Evolutionary conservation across 2,113 vertebrate species (phyloP).

Genomic region (Heterochromis multidens): DNA sequence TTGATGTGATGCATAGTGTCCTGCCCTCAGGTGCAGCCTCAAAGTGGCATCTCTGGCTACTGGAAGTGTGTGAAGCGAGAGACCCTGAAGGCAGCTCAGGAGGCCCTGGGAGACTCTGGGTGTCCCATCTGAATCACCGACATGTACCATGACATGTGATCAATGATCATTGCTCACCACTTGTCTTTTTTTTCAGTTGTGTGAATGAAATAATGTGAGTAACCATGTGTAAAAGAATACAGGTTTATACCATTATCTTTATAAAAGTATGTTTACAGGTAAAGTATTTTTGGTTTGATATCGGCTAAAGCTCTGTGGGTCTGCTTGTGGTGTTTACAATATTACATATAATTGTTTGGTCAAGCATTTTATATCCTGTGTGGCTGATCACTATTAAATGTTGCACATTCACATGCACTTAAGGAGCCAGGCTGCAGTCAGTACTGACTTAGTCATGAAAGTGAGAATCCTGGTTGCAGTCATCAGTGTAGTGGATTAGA

Average conservation of each 20-base stretch:
- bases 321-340: slow-evolving; percentile 4
- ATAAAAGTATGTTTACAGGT: slow-evolving; percentile 14
- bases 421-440: not conserved
- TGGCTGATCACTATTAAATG: not conserved
- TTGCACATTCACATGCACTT: not conserved
- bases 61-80: slow-evolving; percentile 97
- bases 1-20: not conserved
- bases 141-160: no score
- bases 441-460: not conserved
- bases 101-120: slow-evolving; percentile 81
- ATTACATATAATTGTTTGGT: not conserved
- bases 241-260: slow-evolving; percentile 22
- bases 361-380: not conserved
- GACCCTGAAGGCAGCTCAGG: slow-evolving; percentile 89
- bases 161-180: not conserved
- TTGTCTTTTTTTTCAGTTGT: not conserved
- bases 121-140: slow-evolving; percentile 77
- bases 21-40: slow-evolving; percentile 82
- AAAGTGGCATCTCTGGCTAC: slow-evolving; percentile 85
- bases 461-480: not conserved
- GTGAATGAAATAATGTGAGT: not conserved
- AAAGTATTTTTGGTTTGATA: not conserved
- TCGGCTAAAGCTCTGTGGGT: not conserved
- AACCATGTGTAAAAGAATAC: not conserved
- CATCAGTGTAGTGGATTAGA: not conserved